phyloP scores from a whole-genome alignment of 2,888 invertebrate species.

The Galerucella calmariensis region DNA sequence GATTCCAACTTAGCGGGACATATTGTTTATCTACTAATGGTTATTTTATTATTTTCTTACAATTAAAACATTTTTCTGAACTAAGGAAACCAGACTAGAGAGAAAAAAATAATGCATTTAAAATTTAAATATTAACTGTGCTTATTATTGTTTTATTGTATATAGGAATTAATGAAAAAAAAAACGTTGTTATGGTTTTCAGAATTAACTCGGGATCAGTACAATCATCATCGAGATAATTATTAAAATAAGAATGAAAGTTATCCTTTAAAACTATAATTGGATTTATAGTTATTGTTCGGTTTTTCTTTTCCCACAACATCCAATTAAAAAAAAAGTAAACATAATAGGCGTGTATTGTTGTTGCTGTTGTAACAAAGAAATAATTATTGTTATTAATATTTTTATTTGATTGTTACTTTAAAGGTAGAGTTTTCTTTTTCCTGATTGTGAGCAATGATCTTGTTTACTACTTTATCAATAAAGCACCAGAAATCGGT shows the following conservation, averaged over 20 bases:
- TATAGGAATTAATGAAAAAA: not conserved
- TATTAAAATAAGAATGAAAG: not conserved
- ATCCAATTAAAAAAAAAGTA: not conserved
- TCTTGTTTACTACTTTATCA: no score
- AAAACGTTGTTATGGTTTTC: not conserved
- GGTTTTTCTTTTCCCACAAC: constrained; percentile 5
- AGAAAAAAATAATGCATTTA: no score
- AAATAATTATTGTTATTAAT: not conserved
- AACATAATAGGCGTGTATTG: not conserved
- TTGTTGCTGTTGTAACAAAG: no score
- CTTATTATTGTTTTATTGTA: not conserved
- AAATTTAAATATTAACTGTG: not conserved
- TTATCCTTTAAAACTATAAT: not conserved
- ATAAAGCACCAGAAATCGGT: no score
- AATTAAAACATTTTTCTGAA: no score
- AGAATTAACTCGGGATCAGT: not conserved
- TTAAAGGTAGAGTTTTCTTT: not conserved
- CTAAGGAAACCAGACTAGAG: no score
- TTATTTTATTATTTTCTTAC: no score
- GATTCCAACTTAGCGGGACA: no score
- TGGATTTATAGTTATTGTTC: not conserved
- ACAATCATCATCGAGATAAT: not conserved
- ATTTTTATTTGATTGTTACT: not conserved
- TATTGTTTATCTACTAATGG: no score
- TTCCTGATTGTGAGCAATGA: not conserved